Conservation (phyloP, 1,140 invertebrate species). For the Drosophila fuyamai region DNA sequence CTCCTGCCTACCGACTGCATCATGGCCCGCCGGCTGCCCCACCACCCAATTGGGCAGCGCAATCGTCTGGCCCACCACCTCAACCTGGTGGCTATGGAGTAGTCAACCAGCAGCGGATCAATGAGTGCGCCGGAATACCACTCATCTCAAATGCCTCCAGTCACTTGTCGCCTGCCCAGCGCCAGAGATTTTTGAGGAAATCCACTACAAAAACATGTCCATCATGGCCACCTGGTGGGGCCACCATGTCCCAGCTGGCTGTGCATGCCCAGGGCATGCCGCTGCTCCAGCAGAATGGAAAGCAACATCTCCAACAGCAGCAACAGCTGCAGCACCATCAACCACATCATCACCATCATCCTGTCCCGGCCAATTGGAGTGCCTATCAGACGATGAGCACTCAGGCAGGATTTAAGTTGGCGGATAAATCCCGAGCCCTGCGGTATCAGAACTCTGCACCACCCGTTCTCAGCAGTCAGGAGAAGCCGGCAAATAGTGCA, state of each 20-base stretch:
- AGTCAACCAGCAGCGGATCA: constrained; percentile 78
- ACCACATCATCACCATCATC: constrained; percentile 17
- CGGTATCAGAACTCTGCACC: constrained; percentile 77
- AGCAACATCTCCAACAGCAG: constrained; percentile 86
- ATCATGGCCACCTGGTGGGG: constrained; percentile 1
- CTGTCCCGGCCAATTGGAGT: constrained; percentile 40
- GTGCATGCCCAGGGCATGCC: constrained; percentile 92
- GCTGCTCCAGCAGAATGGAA: constrained; percentile 86
- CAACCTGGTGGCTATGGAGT: constrained; percentile 25
- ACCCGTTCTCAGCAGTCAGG: constrained; percentile 58
- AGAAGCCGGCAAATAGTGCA: constrained; percentile 22
- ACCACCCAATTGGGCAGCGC: constrained; percentile 14
- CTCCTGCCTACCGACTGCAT: constrained; percentile 11
- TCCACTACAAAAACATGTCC: constrained; percentile 28
- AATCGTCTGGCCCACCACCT: neutral
- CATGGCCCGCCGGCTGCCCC: constrained; percentile 16
- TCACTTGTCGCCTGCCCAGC: constrained; percentile 68
- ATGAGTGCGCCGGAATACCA: constrained; percentile 89
- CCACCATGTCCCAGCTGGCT: constrained; percentile 87
- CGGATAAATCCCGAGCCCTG: constrained; percentile 62
- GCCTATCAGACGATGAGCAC: constrained; percentile 53
- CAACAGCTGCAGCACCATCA: constrained; percentile 72
- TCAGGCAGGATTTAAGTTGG: constrained; percentile 38
- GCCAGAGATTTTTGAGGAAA: constrained; percentile 72
- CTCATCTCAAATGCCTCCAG: constrained; percentile 88